A percentile compares a stretch with the other conserved stretches of the same genome.
phyloP scores from a whole-genome alignment of 2,888 invertebrate genomes.

The Ectemnius continuus region DNA sequence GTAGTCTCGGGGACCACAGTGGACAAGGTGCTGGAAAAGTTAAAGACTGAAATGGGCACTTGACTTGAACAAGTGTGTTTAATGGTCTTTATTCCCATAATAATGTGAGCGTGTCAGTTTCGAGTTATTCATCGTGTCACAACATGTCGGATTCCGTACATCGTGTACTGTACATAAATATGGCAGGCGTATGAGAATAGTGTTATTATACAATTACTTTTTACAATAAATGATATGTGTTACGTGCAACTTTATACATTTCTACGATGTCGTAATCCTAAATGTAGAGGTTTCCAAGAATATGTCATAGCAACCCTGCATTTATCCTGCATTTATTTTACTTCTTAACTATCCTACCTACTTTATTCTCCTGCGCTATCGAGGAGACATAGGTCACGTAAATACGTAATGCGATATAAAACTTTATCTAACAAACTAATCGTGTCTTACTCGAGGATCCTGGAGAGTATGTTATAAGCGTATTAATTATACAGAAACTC shows the following conservation, averaged over 20 bases:
- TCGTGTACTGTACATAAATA: slow-evolving; percentile 45
- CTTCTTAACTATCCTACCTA: no score
- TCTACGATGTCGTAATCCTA: slow-evolving; percentile 13
- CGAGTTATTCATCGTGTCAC: slow-evolving; percentile 17
- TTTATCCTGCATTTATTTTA: no score
- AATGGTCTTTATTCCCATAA: slow-evolving; percentile 17
- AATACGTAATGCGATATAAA: no score
- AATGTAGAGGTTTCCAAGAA: not conserved
- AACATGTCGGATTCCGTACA: slow-evolving; percentile 14
- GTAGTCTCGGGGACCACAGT: slow-evolving; percentile 78
- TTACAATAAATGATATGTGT: slow-evolving; percentile 31
- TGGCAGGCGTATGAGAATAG: slow-evolving; percentile 36
- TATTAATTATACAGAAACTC: slow-evolving; percentile 18
- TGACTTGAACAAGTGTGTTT: slow-evolving; percentile 19
- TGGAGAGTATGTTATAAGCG: slow-evolving; percentile 36
- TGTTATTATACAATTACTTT: slow-evolving; percentile 37
- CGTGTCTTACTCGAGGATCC: not conserved
- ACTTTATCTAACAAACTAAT: not conserved
- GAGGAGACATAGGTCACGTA: no score
- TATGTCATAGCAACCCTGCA: no score
- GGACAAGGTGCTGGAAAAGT: slow-evolving; percentile 77
- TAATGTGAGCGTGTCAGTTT: slow-evolving; percentile 12
- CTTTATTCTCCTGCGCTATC: no score
- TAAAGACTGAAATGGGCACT: slow-evolving; percentile 73
- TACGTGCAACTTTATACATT: slow-evolving; percentile 49